Evolutionary conservation across 2,888 invertebrate species (phyloP).

Genomic region (Parascotia fuliginaria): DNA sequence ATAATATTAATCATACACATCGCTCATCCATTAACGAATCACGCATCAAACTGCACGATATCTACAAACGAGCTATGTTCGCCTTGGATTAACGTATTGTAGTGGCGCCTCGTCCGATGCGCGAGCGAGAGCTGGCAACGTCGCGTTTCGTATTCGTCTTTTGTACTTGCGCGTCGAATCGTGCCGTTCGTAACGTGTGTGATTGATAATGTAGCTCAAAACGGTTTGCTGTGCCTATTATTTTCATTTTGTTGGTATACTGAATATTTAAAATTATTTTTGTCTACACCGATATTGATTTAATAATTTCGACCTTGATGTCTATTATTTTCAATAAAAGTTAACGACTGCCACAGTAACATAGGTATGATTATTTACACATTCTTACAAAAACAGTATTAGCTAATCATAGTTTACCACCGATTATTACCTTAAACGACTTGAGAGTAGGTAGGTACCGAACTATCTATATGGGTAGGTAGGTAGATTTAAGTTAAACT

Average conservation of each 20-base stretch:
- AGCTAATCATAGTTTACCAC: too few species aligned
- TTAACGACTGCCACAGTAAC: too few species aligned
- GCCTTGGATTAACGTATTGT: constrained; percentile 63
- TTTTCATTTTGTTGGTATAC: not conserved
- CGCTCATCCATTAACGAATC: constrained; percentile 46
- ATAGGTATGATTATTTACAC: too few species aligned
- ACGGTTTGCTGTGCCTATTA: not conserved
- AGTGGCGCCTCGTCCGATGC: constrained; percentile 53
- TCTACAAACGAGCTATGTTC: constrained; percentile 55
- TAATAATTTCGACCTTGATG: too few species aligned
- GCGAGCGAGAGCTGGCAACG: constrained; percentile 60
- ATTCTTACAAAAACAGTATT: too few species aligned
- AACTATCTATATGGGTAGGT: too few species aligned
- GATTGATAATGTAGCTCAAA: constrained; percentile 14
- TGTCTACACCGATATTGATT: too few species aligned
- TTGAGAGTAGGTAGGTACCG: too few species aligned
- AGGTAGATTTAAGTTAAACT: too few species aligned
- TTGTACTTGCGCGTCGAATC: constrained; percentile 31
- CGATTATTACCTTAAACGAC: too few species aligned
- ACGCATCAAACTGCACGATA: constrained; percentile 35
- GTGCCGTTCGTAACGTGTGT: constrained; percentile 4
- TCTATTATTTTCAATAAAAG: too few species aligned
- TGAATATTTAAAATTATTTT: not conserved
- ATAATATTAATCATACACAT: too few species aligned
- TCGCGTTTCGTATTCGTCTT: constrained; percentile 53